Evolutionary conservation across 2,113 vertebrate genomes (phyloP), one percentile per base, ranked within the genome.

Genomic region (Pseudonaja textilis): DNA sequence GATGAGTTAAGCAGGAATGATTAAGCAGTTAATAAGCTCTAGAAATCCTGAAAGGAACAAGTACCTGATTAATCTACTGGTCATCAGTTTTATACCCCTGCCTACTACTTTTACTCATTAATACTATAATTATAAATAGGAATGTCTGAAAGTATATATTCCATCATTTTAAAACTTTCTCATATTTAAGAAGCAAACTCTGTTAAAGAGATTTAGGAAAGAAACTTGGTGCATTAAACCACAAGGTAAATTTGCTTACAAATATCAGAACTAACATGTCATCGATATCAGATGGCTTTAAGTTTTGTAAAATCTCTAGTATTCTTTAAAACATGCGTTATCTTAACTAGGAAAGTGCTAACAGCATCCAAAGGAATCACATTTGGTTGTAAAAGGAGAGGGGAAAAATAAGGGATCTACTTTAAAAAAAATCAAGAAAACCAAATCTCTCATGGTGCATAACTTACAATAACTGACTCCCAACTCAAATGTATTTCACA

Each of bases 21-120:
- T 3, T 90, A 74, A n/a, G 81, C 93, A 93, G 34, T 23, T 26
- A 92, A 88, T 89, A 94, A 22, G 54, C 95, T 92, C 87, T 89
- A 54, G 2, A 1, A 20, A 95, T 59, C 45, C 93, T 74, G 45
- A 93, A n/a, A 94, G 18, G 25, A 93, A 93, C 45, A 93, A 22
- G 69, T 20, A 87, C 90, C 92, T 0, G 0, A 95, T 94, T 93
- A 89, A 92, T 69, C 1, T 0, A 0, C 0, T 0, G 61, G 14
- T 10, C 4, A 86, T 52, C 89, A 93, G 26, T 64, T 89, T 93
- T 57, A 47, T 18, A 93, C 47, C 16, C 3, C 23, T 87, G 39
- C 26, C 88, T 47, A 85, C 87, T 95, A 94, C 93, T 91, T 59
- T 85, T 81, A n/a, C 23, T 42, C 39, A 54, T 26, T 88, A 52